Evolutionary conservation across 2,888 invertebrate species (phyloP).

Genomic region (Chrysomela aeneicollis): DNA sequence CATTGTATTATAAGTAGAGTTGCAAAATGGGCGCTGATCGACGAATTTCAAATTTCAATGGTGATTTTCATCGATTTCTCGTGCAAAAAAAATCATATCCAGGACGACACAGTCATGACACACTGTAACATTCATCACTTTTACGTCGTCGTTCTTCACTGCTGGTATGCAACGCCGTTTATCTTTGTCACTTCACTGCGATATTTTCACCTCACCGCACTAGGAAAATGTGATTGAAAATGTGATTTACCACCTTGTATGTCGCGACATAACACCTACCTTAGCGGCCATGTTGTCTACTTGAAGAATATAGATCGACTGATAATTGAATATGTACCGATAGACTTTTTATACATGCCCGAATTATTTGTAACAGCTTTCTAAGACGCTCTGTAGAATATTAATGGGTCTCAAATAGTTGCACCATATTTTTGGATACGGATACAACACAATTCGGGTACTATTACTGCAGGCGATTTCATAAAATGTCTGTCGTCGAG

Average conservation of each 20-base stretch:
- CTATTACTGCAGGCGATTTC: not conserved
- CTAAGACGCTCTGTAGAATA: slow-evolving; percentile 42
- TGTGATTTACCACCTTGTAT: slow-evolving; percentile 29
- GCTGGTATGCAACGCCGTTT: slow-evolving; percentile 23
- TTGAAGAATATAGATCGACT: slow-evolving; percentile 45
- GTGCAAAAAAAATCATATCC: slow-evolving; percentile 8
- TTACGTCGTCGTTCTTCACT: slow-evolving; percentile 29
- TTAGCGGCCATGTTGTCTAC: slow-evolving; percentile 44
- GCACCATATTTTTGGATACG: slow-evolving; percentile 35
- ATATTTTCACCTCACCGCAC: slow-evolving; percentile 20
- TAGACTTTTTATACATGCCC: slow-evolving; percentile 45
- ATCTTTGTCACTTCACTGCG: slow-evolving; percentile 23
- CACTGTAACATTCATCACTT: slow-evolving; percentile 31
- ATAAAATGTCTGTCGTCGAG: not conserved
- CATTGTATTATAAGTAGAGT: too few relatives aligned
- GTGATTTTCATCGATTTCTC: not conserved
- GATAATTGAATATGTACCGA: slow-evolving; percentile 42
- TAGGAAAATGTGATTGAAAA: slow-evolving; percentile 25
- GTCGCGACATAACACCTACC: slow-evolving; percentile 38
- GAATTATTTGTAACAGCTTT: slow-evolving; percentile 42
- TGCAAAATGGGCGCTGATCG: too few relatives aligned
- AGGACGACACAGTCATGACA: slow-evolving; percentile 6
- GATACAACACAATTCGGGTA: slow-evolving; percentile 11
- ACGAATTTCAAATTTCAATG: too few relatives aligned
- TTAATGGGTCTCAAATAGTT: slow-evolving; percentile 32